Evolutionary conservation across 2,888 invertebrate species (phyloP).

Genomic region (Imbricaverruca yamaguchii): DNA sequence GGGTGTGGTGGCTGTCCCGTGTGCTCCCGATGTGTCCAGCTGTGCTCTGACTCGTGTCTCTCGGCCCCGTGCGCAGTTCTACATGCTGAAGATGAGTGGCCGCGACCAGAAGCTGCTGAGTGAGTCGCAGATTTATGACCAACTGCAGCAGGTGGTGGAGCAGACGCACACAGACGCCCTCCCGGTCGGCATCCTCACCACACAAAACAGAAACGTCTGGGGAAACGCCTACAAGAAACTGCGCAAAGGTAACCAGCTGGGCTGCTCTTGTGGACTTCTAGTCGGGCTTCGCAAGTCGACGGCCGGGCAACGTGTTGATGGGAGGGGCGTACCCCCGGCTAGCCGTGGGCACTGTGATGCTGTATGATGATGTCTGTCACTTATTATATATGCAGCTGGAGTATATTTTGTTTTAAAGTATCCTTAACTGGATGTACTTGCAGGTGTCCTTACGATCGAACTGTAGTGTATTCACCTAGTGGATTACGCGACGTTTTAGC

Average conservation of each 20-base stretch:
- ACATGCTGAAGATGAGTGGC: constrained; percentile 35
- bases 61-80: constrained; percentile 34
- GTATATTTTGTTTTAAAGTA: no score
- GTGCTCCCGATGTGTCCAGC: no score
- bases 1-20: no score
- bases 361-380: no score
- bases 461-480: no score
- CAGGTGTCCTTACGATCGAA: no score
- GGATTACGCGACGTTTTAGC: no score
- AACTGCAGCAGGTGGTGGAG: constrained; percentile 41
- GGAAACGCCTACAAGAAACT: constrained; percentile 41
- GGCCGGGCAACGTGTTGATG: not conserved
- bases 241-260: constrained; percentile 33
- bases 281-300: not conserved
- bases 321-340: no score
- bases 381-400: no score
- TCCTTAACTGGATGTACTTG: no score
- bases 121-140: constrained; percentile 41
- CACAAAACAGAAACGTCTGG: constrained; percentile 44
- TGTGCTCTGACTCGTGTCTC: constrained; percentile 39
- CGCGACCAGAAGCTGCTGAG: constrained; percentile 41
- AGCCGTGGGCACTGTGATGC: no score
- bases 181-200: constrained; percentile 43
- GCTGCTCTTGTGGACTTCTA: no score
- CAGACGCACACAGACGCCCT: constrained; percentile 36